Evolutionary conservation across 2,888 invertebrate genomes (phyloP).

Genomic region (Nipponacmea schrenckii): DNA sequence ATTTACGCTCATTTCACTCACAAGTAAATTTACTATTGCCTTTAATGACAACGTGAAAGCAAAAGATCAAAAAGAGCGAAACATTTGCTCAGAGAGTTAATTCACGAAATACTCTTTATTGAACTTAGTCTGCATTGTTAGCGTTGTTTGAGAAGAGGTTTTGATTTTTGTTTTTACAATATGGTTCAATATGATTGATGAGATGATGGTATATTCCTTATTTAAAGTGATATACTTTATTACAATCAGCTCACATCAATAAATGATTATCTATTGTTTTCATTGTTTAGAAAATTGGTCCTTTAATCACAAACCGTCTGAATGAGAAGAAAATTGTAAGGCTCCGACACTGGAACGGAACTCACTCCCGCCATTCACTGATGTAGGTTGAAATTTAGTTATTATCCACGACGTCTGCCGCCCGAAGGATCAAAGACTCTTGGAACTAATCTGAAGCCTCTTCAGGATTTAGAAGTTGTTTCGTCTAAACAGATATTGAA

Average conservation of each 20-base stretch:
- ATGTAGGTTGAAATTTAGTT: neutral
- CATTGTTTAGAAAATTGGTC: neutral
- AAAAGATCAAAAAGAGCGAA: constrained; percentile 11
- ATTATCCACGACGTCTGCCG: neutral
- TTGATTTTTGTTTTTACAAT: constrained; percentile 8
- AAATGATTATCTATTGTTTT: constrained; percentile 1
- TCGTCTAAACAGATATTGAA: constrained; percentile 2
- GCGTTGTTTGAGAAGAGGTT: neutral
- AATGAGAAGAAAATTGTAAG: neutral
- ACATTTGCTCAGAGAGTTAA: constrained; percentile 5
- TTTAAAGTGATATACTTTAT: neutral
- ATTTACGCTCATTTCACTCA: constrained; percentile 15
- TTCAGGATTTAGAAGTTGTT: neutral
- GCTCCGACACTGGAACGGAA: neutral
- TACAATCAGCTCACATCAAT: neutral
- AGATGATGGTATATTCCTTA: neutral
- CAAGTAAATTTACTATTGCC: constrained; percentile 20
- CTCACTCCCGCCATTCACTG: constrained; percentile 1
- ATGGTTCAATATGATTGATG: neutral
- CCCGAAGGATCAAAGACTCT: constrained; percentile 1
- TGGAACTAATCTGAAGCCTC: neutral
- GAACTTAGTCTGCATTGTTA: neutral
- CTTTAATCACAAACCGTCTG: neutral
- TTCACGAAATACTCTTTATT: neutral
- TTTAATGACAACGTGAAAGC: constrained; percentile 18